A percentile compares a stretch with the other conserved stretches of the same genome.
Conservation (phyloP, 2,888 invertebrate species). For the Tipula confusa region DNA sequence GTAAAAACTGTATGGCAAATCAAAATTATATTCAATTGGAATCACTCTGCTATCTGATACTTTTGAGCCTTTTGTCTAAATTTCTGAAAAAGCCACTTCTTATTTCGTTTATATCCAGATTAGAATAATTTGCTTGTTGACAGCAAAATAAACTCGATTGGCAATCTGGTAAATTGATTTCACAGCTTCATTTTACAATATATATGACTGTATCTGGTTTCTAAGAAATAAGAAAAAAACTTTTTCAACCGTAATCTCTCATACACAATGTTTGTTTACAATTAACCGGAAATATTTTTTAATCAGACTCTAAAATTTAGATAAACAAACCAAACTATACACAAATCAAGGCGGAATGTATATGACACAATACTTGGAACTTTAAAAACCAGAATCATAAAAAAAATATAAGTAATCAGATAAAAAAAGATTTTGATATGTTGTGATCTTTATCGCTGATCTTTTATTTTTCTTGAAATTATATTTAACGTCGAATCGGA, state of each 20-base stretch:
- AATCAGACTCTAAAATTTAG: neutral
- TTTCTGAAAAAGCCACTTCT: no score
- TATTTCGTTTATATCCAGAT: no score
- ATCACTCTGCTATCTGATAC: no score
- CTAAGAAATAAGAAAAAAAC: neutral
- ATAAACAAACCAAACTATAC: neutral
- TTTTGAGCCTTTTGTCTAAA: no score
- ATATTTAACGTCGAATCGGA: neutral
- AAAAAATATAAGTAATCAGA: neutral
- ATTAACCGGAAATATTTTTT: neutral
- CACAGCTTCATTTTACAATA: neutral
- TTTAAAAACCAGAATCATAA: neutral
- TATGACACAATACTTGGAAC: neutral
- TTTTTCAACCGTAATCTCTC: neutral
- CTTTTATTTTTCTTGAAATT: neutral
- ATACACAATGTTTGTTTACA: neutral
- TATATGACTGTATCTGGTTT: neutral
- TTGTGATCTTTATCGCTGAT: constrained; percentile 12
- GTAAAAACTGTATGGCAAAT: no score
- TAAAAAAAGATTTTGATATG: neutral
- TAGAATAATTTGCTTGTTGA: no score
- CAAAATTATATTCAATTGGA: no score
- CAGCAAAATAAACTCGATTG: no score
- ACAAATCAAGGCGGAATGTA: neutral
- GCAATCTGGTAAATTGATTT: neutral